Conservation (phyloP, 2,797 vertebrate genomes). For the Danio albolineatus region DNA sequence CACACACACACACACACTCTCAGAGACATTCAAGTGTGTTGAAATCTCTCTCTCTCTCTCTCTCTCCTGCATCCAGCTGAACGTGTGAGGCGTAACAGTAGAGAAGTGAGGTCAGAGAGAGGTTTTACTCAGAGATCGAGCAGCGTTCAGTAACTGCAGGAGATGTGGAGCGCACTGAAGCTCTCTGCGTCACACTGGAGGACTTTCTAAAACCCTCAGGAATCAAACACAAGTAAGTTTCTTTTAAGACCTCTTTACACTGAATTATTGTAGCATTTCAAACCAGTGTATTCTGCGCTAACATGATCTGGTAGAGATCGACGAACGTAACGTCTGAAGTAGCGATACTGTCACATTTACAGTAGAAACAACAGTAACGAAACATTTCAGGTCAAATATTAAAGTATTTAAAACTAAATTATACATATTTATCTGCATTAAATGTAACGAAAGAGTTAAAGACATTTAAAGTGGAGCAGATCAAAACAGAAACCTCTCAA, state of each 20-base stretch:
- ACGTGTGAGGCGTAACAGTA: constrained; percentile 98
- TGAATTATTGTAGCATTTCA: too few relatives aligned
- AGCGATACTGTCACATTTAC: neutral
- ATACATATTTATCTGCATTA: neutral
- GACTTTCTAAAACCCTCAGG: neutral
- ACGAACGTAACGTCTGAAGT: neutral
- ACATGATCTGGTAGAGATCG: neutral
- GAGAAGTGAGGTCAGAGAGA: constrained; percentile 98
- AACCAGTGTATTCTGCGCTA: neutral
- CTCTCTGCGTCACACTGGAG: constrained; percentile 25
- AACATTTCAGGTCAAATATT: neutral
- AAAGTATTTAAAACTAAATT: too few relatives aligned
- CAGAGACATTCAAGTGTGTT: too few relatives aligned
- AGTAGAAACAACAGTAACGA: neutral
- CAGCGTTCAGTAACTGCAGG: constrained; percentile 86
- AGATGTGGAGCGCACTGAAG: constrained; percentile 78
- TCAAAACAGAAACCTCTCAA: too few relatives aligned
- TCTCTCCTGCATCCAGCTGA: constrained; percentile 74
- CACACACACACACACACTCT: too few relatives aligned
- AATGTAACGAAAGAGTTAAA: neutral
- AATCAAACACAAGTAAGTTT: constrained; percentile 12
- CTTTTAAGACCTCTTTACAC: neutral
- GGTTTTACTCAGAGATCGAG: constrained; percentile 92
- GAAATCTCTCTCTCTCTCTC: neutral
- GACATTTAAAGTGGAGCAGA: neutral